These are phyloP conservation scores for Brachionus calyciflorus DNA, from an alignment of 1,140 invertebrate genomes.

Conservation along the genomic window DNA sequence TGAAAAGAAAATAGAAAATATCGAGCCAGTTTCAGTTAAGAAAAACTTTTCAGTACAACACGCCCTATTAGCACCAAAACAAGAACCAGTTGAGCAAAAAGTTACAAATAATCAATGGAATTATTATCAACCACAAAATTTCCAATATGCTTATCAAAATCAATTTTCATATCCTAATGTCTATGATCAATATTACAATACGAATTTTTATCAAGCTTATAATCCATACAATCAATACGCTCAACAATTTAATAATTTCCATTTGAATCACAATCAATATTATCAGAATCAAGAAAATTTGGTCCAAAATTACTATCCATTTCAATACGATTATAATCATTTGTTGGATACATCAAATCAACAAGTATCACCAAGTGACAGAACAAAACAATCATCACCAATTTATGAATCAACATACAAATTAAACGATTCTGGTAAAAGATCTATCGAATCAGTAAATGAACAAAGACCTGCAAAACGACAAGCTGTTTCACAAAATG, in stretches of 20 bases:
- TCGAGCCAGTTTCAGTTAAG: background rate
- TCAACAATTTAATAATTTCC: no score
- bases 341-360: background rate
- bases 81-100: background rate
- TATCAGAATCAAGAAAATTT: conserved; percentile 2
- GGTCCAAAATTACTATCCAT: conserved; percentile 4
- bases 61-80: background rate
- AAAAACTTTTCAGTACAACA: conserved; percentile 5
- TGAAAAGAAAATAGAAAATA: background rate
- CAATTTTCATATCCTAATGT: background rate
- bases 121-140: background rate
- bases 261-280: background rate
- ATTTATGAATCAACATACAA: background rate
- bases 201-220: background rate
- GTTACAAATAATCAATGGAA: background rate
- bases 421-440: background rate
- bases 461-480: background rate
- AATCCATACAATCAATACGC: conserved; percentile 17
- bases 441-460: background rate
- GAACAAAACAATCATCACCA: conserved; percentile 21
- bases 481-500: background rate
- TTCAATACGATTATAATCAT: conserved; percentile 7
- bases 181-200: background rate
- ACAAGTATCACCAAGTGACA: background rate
- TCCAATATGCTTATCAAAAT: background rate